These are phyloP conservation scores for Linyphia triangularis DNA, from an alignment of 2,888 invertebrate genomes.

Conservation along the genomic window DNA sequence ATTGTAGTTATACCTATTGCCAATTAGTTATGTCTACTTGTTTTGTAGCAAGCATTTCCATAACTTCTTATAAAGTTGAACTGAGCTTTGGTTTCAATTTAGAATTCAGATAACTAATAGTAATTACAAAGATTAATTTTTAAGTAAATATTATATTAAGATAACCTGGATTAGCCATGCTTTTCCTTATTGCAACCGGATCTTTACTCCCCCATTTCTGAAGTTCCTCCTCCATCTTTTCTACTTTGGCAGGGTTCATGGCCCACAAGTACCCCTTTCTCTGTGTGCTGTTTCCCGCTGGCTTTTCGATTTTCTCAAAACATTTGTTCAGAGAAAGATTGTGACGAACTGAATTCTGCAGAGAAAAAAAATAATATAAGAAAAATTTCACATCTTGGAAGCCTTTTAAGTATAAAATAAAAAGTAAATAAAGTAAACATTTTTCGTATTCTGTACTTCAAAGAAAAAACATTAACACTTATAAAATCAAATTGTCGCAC, in stretches of 20 bases:
- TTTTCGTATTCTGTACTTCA: not conserved
- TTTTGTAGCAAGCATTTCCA: not conserved
- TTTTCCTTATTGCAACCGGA: conserved; percentile 92
- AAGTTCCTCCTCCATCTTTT: conserved; percentile 99
- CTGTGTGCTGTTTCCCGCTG: conserved; percentile 85
- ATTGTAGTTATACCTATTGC: too few relatives aligned
- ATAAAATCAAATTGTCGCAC: too few relatives aligned
- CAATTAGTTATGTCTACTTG: too few relatives aligned
- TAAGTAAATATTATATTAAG: not conserved
- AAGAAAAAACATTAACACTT: too few relatives aligned
- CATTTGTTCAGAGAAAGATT: conserved; percentile 98
- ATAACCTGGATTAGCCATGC: conserved; percentile 94
- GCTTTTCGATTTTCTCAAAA: conserved; percentile 98
- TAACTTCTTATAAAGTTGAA: not conserved
- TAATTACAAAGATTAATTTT: not conserved
- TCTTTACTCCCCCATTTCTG: conserved; percentile 98
- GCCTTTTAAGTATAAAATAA: too few relatives aligned
- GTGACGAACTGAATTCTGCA: conserved; percentile 94
- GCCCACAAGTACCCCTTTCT: conserved; percentile 95
- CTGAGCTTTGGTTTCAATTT: not conserved
- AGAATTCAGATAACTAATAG: not conserved
- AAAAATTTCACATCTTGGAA: not conserved
- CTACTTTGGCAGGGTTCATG: conserved; percentile 95
- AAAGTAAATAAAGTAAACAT: too few relatives aligned
- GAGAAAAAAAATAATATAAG: not conserved